Evolutionary conservation across 2,888 invertebrate species (phyloP), one percentile per base, ranked within the genome.

Genomic region (Cyclophora punctaria): DNA sequence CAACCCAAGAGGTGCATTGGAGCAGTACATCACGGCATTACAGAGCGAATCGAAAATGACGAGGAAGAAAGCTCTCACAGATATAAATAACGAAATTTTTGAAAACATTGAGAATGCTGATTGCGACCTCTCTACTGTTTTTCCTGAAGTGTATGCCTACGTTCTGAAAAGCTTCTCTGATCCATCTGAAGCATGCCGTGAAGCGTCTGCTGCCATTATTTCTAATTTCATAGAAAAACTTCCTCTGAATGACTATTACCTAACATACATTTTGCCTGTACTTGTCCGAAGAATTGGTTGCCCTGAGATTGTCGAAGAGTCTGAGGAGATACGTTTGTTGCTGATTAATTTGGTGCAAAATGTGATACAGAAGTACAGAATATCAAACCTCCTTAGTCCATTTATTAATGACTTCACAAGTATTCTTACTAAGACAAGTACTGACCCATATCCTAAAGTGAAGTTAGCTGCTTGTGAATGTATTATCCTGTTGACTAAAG

Each of bases 251-350:
- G 94, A 95, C 60, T 94, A 92, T 56, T 93, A 94, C 73, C 83
- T 96, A 48, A 91, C 93, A 0, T 93, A 94, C 59, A 83, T 96
- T 7, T 83, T 97, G 41, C 94, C 96, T 2, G 91, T 94, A 2
- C 72, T 97, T 54, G 91, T 92, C 0, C 93, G 93, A 62, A 91
- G 96, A 54, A 90, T 98, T 58, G 96, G 95, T 0, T 91, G 92
- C 50, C 90, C 92, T 42, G 96, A 96, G 74, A 89, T 94, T 0
- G 73, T 91, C 2, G 91, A 92, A 62, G 84, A 90, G 41, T 87
- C 88, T 0, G 98, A 98, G 82, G 98, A 98, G 89, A 90, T 97
- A 44, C 91, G 97, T 35, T 73, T 96, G 6, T 81, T 91, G 43
- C 86, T 94, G 48, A 77, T 96, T 0, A 73, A 88, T 51, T 88